Conservation (phyloP, 2,888 invertebrate species). For the Lepidocyrtinus sp. region DNA sequence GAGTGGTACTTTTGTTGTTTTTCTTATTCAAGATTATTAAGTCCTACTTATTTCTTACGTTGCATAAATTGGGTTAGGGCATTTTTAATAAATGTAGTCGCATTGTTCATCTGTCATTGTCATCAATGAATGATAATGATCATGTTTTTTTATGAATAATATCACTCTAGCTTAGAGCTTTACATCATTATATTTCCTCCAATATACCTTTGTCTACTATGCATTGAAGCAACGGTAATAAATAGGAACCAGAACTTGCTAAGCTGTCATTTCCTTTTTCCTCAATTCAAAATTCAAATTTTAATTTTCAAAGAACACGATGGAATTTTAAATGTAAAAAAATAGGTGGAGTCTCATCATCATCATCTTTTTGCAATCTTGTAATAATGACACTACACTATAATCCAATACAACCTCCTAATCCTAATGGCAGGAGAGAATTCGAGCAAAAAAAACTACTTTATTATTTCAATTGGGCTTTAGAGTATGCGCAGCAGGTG, state of each 20-base stretch:
- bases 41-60: constrained; percentile 37
- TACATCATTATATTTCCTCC: constrained; percentile 9
- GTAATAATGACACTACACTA: constrained; percentile 23
- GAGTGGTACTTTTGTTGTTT: constrained; percentile 8
- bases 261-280: constrained; percentile 59
- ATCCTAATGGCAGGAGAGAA: constrained; percentile 31
- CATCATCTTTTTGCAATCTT: constrained; percentile 21
- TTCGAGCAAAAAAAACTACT: constrained; percentile 1
- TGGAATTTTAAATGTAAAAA: constrained; percentile 17
- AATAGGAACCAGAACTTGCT: constrained; percentile 7
- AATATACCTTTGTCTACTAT: not conserved
- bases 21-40: constrained; percentile 53
- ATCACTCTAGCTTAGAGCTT: constrained; percentile 4
- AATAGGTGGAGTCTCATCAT: constrained; percentile 48
- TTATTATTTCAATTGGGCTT: constrained; percentile 33
- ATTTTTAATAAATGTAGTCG: too few species aligned
- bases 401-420: constrained; percentile 13
- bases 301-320: constrained; percentile 12
- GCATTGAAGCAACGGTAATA: not conserved
- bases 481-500: constrained; percentile 56
- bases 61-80: constrained; percentile 4
- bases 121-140: constrained; percentile 17
- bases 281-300: constrained; percentile 18
- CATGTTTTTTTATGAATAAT: constrained; percentile 11
- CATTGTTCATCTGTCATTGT: constrained; percentile 38